These are phyloP conservation scores for Xerus rutilus DNA, from an alignment of 2,797 vertebrate species.

Conservation along the genomic window DNA sequence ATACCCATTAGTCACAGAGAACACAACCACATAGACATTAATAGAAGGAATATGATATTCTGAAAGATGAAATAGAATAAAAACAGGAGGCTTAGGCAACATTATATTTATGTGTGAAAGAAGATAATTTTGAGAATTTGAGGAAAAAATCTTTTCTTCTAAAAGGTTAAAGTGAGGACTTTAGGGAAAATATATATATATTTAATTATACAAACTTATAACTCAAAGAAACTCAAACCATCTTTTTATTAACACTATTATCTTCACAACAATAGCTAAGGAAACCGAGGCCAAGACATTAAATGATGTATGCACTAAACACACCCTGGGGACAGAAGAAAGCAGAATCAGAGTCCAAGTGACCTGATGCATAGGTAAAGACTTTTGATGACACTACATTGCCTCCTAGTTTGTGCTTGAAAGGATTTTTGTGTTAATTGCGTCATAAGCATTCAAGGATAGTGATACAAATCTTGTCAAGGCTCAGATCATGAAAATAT, in stretches of 20 bases:
- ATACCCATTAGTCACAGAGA: not conserved
- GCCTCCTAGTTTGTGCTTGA: not conserved
- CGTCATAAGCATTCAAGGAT: not conserved
- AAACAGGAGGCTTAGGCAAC: not conserved
- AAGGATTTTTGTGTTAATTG: not conserved
- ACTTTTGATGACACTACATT: not conserved
- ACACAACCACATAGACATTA: not conserved
- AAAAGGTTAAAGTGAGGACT: not conserved
- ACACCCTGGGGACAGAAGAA: rapidly evolving
- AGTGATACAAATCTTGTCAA: not conserved
- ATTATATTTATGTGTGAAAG: not conserved
- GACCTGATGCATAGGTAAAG: not conserved
- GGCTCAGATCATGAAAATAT: not conserved
- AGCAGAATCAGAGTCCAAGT: not conserved
- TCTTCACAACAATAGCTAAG: not conserved
- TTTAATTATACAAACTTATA: not conserved
- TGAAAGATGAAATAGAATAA: not conserved
- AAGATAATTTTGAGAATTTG: not conserved
- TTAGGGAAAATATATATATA: not conserved
- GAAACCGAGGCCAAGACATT: not conserved
- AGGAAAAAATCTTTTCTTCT: not conserved
- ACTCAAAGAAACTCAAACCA: not conserved
- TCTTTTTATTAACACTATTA: not conserved
- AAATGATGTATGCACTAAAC: not conserved
- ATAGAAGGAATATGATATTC: not conserved